These are phyloP conservation scores for Gambusia holbrooki DNA, from an alignment of 2,113 vertebrate genomes.

Conservation along the genomic window DNA sequence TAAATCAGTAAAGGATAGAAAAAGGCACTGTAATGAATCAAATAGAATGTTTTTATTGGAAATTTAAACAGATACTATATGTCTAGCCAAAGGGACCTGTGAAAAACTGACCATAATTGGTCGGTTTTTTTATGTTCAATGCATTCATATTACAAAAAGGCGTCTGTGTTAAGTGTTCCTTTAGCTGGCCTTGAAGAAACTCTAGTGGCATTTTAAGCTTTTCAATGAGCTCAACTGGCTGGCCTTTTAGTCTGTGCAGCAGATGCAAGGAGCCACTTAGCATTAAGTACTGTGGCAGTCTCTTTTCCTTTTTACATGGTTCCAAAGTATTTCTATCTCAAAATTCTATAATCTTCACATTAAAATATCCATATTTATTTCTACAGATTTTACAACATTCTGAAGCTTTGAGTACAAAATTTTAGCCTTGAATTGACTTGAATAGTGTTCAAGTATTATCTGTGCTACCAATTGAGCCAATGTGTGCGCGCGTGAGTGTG, in stretches of 20 bases:
- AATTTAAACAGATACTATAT: too few relatives aligned
- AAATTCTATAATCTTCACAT: neutral
- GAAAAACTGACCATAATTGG: neutral
- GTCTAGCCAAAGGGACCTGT: neutral
- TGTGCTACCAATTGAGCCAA: too few relatives aligned
- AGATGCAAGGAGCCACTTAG: conserved; percentile 48
- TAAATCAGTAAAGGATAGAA: neutral
- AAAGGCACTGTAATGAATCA: neutral
- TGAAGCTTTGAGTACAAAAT: too few relatives aligned
- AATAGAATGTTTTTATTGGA: too few relatives aligned
- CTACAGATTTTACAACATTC: too few relatives aligned
- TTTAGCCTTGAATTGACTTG: too few relatives aligned
- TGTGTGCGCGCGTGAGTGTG: too few relatives aligned
- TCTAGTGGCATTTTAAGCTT: conserved; percentile 47
- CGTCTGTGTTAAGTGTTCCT: conserved; percentile 23
- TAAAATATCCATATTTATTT: neutral
- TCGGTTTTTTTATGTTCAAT: neutral
- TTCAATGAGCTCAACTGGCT: conserved; percentile 64
- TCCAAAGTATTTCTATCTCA: too few relatives aligned
- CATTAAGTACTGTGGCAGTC: conserved; percentile 43
- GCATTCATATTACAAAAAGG: conserved; percentile 11
- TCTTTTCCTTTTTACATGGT: conserved; percentile 1
- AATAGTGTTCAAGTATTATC: too few relatives aligned
- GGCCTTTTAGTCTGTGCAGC: conserved; percentile 58
- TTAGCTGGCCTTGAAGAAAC: conserved; percentile 42